Evolutionary conservation across 2,113 vertebrate genomes (phyloP).

Genomic region (Oophaga pumilio): DNA sequence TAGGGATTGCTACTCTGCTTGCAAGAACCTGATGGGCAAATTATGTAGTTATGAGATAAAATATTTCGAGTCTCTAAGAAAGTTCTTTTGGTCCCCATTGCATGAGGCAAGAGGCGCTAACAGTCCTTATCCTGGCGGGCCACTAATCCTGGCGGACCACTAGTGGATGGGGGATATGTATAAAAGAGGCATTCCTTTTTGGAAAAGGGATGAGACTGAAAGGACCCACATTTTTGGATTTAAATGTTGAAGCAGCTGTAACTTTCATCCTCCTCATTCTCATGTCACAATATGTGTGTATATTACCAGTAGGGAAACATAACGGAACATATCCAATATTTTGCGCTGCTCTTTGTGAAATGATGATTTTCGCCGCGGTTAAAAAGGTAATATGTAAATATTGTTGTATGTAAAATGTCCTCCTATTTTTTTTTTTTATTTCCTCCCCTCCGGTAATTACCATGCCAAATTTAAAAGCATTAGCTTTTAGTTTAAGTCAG

Average conservation of each 20-base stretch:
- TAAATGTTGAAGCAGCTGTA: background rate
- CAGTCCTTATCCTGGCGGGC: background rate
- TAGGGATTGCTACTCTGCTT: too few relatives aligned
- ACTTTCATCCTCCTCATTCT: background rate
- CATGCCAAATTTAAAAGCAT: constrained; percentile 56
- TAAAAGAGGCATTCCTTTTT: background rate
- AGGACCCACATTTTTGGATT: background rate
- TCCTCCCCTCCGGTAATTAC: constrained; percentile 46
- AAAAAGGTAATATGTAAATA: constrained; percentile 56
- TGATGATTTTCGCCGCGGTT: constrained; percentile 24
- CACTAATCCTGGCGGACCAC: background rate
- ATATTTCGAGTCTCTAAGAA: too few relatives aligned
- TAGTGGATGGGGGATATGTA: too few relatives aligned
- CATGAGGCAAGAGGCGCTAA: too few relatives aligned
- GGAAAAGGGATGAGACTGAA: background rate
- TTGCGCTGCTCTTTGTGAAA: background rate
- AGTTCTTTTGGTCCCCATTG: too few relatives aligned
- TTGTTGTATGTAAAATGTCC: constrained; percentile 46
- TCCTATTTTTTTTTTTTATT: background rate
- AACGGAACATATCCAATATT: background rate
- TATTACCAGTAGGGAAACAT: background rate
- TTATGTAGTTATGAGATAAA: too few relatives aligned
- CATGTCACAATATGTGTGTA: background rate
- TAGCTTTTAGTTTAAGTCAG: constrained; percentile 54
- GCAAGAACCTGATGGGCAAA: too few relatives aligned